phyloP scores from a whole-genome alignment of 2,797 vertebrate species.

The Peromyscus aztecus region DNA sequence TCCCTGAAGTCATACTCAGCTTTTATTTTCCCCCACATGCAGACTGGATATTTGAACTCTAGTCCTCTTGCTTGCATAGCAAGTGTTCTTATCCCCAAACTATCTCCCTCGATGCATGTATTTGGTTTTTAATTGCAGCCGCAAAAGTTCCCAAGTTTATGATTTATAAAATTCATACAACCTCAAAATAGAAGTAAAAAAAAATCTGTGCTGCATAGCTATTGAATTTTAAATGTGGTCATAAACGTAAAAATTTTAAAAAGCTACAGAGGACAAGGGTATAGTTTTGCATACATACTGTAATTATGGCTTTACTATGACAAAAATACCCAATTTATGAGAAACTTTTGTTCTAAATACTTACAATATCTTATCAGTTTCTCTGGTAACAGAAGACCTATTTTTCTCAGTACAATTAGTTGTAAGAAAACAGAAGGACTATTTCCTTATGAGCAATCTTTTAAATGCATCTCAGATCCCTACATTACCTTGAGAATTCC shows the following conservation, averaged over 20 bases:
- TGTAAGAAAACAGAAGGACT: constrained; percentile 55
- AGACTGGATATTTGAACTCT: neutral
- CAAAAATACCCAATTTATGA: neutral
- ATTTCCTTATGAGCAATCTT: constrained; percentile 51
- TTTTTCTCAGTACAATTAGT: constrained; percentile 39
- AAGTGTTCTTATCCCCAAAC: neutral
- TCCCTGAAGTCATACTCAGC: neutral
- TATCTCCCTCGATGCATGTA: neutral
- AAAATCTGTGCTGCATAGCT: neutral
- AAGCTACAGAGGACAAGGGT: neutral
- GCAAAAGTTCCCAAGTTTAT: neutral
- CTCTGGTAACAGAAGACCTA: constrained; percentile 5
- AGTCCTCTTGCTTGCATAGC: neutral
- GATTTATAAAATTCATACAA: neutral
- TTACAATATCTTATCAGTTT: constrained; percentile 37
- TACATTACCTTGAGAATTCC: neutral
- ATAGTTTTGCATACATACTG: neutral
- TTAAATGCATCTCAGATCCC: constrained; percentile 57
- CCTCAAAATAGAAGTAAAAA: neutral
- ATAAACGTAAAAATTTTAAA: neutral
- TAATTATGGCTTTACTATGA: neutral
- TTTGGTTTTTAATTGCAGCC: neutral
- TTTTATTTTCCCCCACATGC: neutral
- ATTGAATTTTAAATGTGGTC: neutral
- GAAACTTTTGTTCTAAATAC: neutral